Conservation (phyloP, 2,113 vertebrate genomes). For the Eubucco bourcierii region DNA sequence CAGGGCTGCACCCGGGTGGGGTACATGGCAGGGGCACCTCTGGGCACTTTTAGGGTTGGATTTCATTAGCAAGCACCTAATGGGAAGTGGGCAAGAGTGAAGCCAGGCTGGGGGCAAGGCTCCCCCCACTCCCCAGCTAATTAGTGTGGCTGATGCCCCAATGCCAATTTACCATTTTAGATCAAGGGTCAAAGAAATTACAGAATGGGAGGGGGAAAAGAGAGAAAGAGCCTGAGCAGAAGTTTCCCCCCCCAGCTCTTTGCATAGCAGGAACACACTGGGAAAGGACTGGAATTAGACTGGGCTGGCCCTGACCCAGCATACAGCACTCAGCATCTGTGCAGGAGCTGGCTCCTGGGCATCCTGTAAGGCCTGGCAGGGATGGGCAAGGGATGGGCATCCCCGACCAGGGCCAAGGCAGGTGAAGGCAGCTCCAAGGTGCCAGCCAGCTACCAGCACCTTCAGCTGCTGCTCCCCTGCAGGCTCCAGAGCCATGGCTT, state of each 20-base stretch:
- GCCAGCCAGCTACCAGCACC: not conserved
- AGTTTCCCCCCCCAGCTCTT: not conserved
- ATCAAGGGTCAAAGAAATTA: not conserved
- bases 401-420: not conserved
- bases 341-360: not conserved
- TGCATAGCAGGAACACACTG: not conserved
- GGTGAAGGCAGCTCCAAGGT: not conserved
- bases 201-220: not conserved
- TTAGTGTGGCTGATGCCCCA: not conserved
- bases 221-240: not conserved
- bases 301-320: not conserved
- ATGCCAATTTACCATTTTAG: constrained; percentile 1
- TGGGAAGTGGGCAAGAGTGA: rapidly evolving
- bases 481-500: not conserved
- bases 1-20: not conserved
- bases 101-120: not conserved
- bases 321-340: rapidly evolving
- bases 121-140: rapidly evolving
- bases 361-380: not conserved
- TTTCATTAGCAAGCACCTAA: not conserved
- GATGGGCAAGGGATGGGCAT: not conserved
- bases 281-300: not conserved
- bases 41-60: rapidly evolving
- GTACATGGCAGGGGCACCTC: rapidly evolving
- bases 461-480: not conserved